Conservation (phyloP, 2,888 invertebrate species). For the Rotaria sp. region DNA sequence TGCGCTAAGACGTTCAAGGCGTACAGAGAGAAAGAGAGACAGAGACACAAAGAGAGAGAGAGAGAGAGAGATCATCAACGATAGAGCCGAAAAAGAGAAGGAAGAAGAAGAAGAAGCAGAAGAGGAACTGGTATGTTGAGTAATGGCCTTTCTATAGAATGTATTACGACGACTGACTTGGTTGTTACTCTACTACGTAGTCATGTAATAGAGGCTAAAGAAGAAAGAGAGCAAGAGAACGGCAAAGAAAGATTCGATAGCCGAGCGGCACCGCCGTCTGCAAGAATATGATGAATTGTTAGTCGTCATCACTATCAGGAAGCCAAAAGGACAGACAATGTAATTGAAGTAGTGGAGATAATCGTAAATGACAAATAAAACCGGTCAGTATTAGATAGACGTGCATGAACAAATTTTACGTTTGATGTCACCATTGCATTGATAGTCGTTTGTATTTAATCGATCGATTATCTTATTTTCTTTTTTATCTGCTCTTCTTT, state of each 20-base stretch:
- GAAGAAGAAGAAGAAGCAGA: background rate
- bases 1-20: background rate
- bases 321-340: background rate
- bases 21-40: background rate
- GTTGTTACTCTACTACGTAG: background rate
- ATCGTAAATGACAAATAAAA: background rate
- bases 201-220: background rate
- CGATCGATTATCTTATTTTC: background rate
- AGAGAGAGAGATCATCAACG: background rate
- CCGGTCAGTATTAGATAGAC: background rate
- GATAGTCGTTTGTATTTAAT: background rate
- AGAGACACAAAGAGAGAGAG: background rate
- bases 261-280: background rate
- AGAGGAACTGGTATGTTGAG: background rate
- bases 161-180: background rate
- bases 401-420: background rate
- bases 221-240: background rate
- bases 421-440: background rate
- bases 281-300: constrained; percentile 3
- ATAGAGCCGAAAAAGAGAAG: background rate
- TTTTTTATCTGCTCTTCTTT: background rate
- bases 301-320: background rate
- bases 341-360: background rate
- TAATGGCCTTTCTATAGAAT: background rate
- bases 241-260: background rate